Conservation (phyloP, 2,113 vertebrate species). For the Lontra canadensis region DNA sequence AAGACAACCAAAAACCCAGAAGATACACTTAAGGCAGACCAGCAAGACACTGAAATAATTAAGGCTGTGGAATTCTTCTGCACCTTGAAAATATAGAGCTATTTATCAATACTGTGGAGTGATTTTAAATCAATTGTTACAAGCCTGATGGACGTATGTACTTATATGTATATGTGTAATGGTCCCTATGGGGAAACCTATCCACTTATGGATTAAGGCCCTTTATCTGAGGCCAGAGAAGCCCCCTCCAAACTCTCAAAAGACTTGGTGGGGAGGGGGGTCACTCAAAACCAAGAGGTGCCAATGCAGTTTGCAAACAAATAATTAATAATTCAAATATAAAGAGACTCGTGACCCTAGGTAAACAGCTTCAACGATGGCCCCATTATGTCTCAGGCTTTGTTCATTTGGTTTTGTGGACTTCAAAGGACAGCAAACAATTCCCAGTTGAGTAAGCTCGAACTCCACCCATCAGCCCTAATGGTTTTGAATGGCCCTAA, state of each 20-base stretch:
- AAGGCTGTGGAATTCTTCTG: slow-evolving; percentile 88
- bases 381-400: slow-evolving; percentile 25
- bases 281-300: slow-evolving; percentile 66
- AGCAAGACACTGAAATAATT: slow-evolving; percentile 88
- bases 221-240: slow-evolving; percentile 67
- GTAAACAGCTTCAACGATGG: neutral
- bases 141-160: slow-evolving; percentile 72
- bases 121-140: slow-evolving; percentile 70
- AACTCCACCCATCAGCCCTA: slow-evolving; percentile 23
- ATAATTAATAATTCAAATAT: slow-evolving; percentile 39
- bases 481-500: slow-evolving; percentile 63
- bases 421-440: slow-evolving; percentile 31
- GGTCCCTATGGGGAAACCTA: slow-evolving; percentile 79
- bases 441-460: slow-evolving; percentile 34
- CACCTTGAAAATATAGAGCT: slow-evolving; percentile 86
- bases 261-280: neutral
- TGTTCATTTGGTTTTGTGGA: slow-evolving; percentile 40
- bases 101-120: slow-evolving; percentile 81
- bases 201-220: slow-evolving; percentile 71
- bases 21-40: slow-evolving; percentile 89
- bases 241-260: slow-evolving; percentile 46
- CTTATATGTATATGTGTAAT: slow-evolving; percentile 76
- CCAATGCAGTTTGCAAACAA: slow-evolving; percentile 44
- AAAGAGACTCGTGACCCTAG: slow-evolving; percentile 26
- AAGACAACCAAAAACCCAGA: slow-evolving; percentile 75